Base-by-base conservation (phyloP, 1,140 invertebrate genomes). In the Bombus affinis region DNA sequence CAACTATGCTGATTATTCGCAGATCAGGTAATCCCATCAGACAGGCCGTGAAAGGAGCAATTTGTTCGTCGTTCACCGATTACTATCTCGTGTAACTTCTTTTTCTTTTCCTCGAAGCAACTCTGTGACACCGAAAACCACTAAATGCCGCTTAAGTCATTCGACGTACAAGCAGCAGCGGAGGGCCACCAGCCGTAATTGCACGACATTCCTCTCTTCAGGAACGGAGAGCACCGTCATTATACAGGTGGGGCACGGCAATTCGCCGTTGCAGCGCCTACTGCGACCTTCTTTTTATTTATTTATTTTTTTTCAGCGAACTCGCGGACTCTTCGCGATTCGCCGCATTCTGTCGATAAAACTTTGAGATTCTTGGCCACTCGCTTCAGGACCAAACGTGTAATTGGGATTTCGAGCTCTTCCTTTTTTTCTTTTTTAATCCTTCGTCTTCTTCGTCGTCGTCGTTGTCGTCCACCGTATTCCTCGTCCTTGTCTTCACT, bases 141-240 rank as follows among this genome's bases (percentile, higher is more conserved):
- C 89, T 90, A 90, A 90, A 90, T 86, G 89, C 88, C 88, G 89
- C 89, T 90, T 90, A 90, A 90, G 89, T 90, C 89, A 87, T 90
- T 87, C 76, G 86, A 86, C 71, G 86, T 88, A 76, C 79, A 77
- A 90, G 86, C 86, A 70, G 83, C 82, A 37, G 76, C 76, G 83
- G 77, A 74, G 89, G 88, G 83, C 89, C 88, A 87, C 88, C 87
- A 85, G 70, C 87, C 81, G 86, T 90, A 90, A 90, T 90, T 90
- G 89, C 89, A 90, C 89, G 89, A 87, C 89, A 90, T 90, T 90
- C 89, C 89, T 85, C 82, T 83, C 82, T 71, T 88, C 86, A 65
- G 81, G n/a, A 83, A 71, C 74, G 70, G 65, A 28, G 76, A 25
- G 57, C 89, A 86, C 81, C 86, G 89, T 88, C 89, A 90, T 90